Evolutionary conservation across 2,888 invertebrate species (phyloP), one percentile per base, ranked within the genome.

Genomic region (Pycnomerus fuliginosus): DNA sequence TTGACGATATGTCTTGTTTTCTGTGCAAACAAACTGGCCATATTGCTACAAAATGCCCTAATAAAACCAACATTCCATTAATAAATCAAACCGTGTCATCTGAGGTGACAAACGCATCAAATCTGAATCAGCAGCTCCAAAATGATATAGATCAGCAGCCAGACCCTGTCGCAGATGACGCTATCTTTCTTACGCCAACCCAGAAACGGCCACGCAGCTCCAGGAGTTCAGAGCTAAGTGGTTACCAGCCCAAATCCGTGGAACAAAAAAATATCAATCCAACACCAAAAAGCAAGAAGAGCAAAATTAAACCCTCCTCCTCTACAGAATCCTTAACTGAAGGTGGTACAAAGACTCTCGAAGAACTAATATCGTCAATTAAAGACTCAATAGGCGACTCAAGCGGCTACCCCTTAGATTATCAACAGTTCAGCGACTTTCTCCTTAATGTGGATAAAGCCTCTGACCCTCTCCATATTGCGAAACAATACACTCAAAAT

Each of bases 21-120:
- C 35, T 40, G 5, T 58, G 56, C 20, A 59, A 51, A 38, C 36
- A 50, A 34, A 12, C 27, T 16, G 57, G 56, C 1, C 53, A 56
- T 30, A 50, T 52, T n/a, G 40, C 50, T 8, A 22, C 20, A 8
- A 41, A 30, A 12, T 53, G 51, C 31, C 34, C 49, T 2, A 5
- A 3, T 3, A 31, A 15, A 4, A 4, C 31, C 3, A n/a, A 27
- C 5, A 10, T 4, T 8, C 7, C 5, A 5, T 10, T 10, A 10
- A 16, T 4, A 14, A 31, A 31, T 31, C 3, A 15, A 16, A 16
- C 16, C 3, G 7, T 4, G 5, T 20, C 20, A 20, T 5, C 5
- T 4, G 20, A 20, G 7, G 20, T 20, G 20, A 5, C 4, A 20
- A 7, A 7, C 4, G 5, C 20, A 20, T 4, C 4, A 5, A 20